These are phyloP conservation scores for Xiphophorus birchmanni DNA, from an alignment of 2,797 vertebrate species.

Conservation along the genomic window DNA sequence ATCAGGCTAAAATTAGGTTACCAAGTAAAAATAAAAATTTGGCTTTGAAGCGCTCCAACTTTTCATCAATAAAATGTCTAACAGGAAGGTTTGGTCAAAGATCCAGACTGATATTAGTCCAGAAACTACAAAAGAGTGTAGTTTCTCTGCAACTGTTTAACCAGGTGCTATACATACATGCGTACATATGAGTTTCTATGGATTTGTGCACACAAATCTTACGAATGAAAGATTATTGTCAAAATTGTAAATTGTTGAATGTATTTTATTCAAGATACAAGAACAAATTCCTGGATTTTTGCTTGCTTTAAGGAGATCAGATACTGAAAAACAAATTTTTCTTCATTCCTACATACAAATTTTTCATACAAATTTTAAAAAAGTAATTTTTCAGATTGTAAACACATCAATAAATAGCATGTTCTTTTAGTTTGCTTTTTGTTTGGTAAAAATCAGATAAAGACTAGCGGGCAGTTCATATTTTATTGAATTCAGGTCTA, in stretches of 20 bases:
- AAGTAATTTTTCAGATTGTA: not conserved
- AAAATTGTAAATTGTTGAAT: not conserved
- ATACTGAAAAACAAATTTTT: not conserved
- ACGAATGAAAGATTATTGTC: not conserved
- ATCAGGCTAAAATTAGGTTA: not conserved
- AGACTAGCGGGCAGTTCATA: not conserved
- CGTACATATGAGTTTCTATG: not conserved
- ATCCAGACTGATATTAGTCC: not conserved
- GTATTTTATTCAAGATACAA: not conserved
- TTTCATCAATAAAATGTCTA: not conserved
- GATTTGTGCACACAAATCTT: not conserved
- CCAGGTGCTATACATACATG: not conserved
- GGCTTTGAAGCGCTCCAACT: not conserved
- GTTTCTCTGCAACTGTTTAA: not conserved
- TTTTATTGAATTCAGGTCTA: not conserved
- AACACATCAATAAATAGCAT: not conserved
- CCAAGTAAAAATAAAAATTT: not conserved
- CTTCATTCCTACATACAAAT: not conserved
- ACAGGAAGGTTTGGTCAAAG: not conserved
- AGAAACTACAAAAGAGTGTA: not conserved
- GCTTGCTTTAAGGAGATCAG: not conserved
- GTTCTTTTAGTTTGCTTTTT: not conserved
- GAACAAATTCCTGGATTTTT: not conserved
- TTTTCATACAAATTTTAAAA: not conserved
- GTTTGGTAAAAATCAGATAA: not conserved